Base-by-base conservation (phyloP, 1,140 invertebrate genomes). In the Bradynema listronoti region DNA sequence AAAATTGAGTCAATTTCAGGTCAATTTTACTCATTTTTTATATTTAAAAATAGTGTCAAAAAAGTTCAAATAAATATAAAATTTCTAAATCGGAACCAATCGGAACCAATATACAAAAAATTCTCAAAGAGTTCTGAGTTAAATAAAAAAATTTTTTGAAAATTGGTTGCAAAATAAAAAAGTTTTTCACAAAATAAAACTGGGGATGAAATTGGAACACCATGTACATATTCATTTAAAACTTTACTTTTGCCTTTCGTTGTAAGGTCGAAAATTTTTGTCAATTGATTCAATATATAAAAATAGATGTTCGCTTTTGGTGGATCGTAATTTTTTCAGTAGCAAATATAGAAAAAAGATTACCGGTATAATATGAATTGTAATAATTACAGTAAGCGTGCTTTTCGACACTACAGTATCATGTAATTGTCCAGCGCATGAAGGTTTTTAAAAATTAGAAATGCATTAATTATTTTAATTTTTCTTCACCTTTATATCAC, bases 381-480 rank as follows among this genome's bases (percentile, higher is more conserved):
- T 52, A 43, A 71, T 75, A 27, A 71, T 43, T 22, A 66, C 32
- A 41, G 51, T 61, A 33, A 71, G 27, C 1, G 72, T 75, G 9
- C 46, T 67, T 25, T 47, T 33, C 14, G 72, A 75, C 14, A 71
- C 56, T n/a, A 71, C 69, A 46, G 70, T 64, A 50, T 71, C 69
- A 54, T 71, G 69, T 22, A 71, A 70, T 25, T 73, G 70, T 7
- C 69, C 69, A 11, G 69, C 66, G 54, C 69, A 71, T 1, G 69
- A 68, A 11, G 69, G 69, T 25, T 71, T 71, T 65, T 68, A 19
- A 32, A 51, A 45, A 54, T 58, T 29, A 7, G 5, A 6, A 22
- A 34, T 16, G 24, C 39, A 7, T 52, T 22, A 47, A 32, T 5
- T 30, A n/a, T 63, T 69, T 68, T 36, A 32, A 24, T 1, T 19